phyloP scores from a whole-genome alignment of 2,113 vertebrate genomes.

The Zosterops japonicus region DNA sequence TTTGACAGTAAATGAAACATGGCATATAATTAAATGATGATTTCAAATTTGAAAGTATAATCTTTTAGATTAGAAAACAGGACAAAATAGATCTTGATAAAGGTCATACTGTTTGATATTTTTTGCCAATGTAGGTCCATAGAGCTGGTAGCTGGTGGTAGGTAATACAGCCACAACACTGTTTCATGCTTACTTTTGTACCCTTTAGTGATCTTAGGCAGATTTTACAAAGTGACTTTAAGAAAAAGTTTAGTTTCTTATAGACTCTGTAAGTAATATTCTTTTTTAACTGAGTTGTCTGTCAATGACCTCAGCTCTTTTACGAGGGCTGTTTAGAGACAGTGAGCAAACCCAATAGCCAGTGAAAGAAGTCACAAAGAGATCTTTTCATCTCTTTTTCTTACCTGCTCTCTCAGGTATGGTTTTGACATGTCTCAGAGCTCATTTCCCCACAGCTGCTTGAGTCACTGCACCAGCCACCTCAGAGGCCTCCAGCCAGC shows the following conservation, averaged over 20 bases:
- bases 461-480: not conserved
- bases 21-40: not conserved
- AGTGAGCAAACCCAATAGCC: not conserved
- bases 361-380: not conserved
- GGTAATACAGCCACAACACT: not conserved
- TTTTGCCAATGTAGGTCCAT: not conserved
- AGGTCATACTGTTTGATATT: not conserved
- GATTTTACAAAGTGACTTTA: not conserved
- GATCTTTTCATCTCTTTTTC: not conserved
- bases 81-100: not conserved
- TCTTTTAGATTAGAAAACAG: not conserved
- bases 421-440: fast-evolving
- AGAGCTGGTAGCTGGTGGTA: not conserved
- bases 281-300: not conserved
- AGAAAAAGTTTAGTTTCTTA: not conserved
- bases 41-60: not conserved
- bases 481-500: not conserved
- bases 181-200: not conserved
- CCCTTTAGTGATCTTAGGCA: not conserved
- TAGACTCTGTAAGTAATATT: not conserved
- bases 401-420: not conserved
- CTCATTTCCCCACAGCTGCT: not conserved
- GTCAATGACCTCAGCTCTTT: not conserved
- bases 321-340: not conserved
- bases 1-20: not conserved